Base-by-base conservation (phyloP, 2,113 vertebrate species). In the Aegotheles bennettii region DNA sequence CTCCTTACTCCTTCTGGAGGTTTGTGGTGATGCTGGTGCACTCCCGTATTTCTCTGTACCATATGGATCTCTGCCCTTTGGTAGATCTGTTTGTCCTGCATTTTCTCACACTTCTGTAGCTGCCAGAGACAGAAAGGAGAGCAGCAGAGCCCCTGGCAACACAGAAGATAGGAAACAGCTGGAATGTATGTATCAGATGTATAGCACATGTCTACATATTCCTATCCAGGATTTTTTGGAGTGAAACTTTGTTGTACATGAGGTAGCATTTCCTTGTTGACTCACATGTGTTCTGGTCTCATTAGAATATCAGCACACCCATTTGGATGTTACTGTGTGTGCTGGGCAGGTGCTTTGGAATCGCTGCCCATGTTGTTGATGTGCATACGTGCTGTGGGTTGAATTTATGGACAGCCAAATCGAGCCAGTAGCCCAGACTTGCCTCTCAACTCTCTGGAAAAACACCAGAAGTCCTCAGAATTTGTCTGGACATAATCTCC, bases 321-420 rank as follows among this genome's bases (percentile, higher is more conserved):
- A 2, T 56, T 33, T 45, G 84, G 67, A 5, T 3, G 4, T n/a
- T 56, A 10, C 28, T 61, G 6, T 64, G 21, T 40, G 11, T 5
- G 11, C 42, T 74, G 1, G 0, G 11, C 2, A 6, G 33, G 23
- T 73, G 48, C 5, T 93, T 59, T 50, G 84, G 59, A 50, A 23
- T 42, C 40, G 36, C 45, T 89, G 54, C 59, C 38, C 2, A 0
- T n/a, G 59, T 31, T 48, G 50, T 4, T 64, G 63, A 29, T 53
- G 54, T 3, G 1, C 42, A 48, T 6, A 1, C 2, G 6, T 8
- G 7, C 42, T 19, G 25, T 13, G 21, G 24, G n/a, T 35, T 70
- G 69, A 42, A 19, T 68, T 56, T 68, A 28, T 82, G 74, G 69
- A 28, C 26, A n/a, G 33, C 11, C 77, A 60, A 5, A 50, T 9